Base-by-base conservation (phyloP, 2,797 vertebrate species). In the Ceryle rudis region DNA sequence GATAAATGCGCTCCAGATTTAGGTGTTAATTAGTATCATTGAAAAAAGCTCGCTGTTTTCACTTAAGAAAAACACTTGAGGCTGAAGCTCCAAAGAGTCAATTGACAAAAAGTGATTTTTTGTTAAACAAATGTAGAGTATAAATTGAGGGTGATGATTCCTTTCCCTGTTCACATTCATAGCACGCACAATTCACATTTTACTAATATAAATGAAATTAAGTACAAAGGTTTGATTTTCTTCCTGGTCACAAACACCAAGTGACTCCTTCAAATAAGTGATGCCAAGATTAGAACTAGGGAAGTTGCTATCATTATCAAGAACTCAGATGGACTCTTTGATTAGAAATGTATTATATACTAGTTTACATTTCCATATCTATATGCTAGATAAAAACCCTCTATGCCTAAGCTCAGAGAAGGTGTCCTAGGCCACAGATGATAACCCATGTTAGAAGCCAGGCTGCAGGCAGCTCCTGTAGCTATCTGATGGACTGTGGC, bases 11-110 rank as follows among this genome's bases (percentile, higher is more conserved):
- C 44, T 57, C 49, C 85, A 52, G 51, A 93, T 78, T 47, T 17
- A 91, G 44, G 74, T 19, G 91, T 66, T 20, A 81, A 78, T 39
- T 57, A 94, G 49, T 31, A 33, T 39, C 47, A 61, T 18, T 92
- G 90, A 92, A 94, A 83, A 87, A 93, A 60, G 66, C 61, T 73
- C 31, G 65, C 35, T 41, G 35, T 39, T 80, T 88, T 90, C 64
- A 84, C 51, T 26, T 81, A 86, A 66, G 64, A 83, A 94, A 66
- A 72, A 1, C 13, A 75, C 49, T 61, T 29, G 46, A 19, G 29
- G 41, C 29, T 72, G 57, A 89, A 80, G 79, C 83, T 93, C 61
- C 74, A 89, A 64, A 77, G 39, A 82, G 58, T 58, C 58, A 64
- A 26, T 16, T 66, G 37, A 64, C 46, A 60, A 78, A 62, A 74